Conservation (phyloP, 2,113 vertebrate genomes). For the Lepus europaeus region DNA sequence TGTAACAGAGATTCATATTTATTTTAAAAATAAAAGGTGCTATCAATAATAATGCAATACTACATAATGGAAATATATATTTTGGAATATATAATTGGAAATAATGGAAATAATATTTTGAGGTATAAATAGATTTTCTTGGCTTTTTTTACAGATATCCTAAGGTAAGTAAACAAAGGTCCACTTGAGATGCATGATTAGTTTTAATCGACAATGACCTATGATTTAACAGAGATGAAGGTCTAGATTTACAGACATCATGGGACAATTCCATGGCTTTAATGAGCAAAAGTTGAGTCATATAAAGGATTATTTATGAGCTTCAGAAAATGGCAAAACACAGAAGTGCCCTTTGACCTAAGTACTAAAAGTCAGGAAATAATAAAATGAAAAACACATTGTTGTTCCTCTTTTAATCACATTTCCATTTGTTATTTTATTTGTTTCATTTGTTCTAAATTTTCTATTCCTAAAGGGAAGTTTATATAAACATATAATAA, state of each 20-base stretch:
- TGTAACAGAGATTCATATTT: background rate
- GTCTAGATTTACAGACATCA: background rate
- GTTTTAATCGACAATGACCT: slow-evolving; percentile 53
- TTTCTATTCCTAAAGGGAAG: background rate
- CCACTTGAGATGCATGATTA: background rate
- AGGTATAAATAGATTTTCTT: background rate
- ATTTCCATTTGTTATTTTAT: background rate
- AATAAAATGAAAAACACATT: slow-evolving; percentile 63
- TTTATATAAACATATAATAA: background rate
- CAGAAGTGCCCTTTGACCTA: slow-evolving; percentile 33
- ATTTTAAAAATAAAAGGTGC: slow-evolving; percentile 47
- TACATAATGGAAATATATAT: too few species aligned
- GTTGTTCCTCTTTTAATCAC: background rate
- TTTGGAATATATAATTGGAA: too few species aligned
- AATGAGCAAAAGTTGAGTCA: slow-evolving; percentile 46
- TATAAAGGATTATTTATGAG: background rate
- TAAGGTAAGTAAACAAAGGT: background rate
- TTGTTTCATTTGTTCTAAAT: background rate
- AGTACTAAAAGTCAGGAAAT: slow-evolving; percentile 32
- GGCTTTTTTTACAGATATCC: background rate
- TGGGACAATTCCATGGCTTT: background rate
- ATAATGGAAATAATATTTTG: slow-evolving; percentile 4
- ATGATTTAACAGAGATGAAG: slow-evolving; percentile 11
- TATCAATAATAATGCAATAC: background rate
- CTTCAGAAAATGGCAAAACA: background rate